Evolutionary conservation across 2,113 vertebrate genomes (phyloP).

Genomic region (Pagrus major): DNA sequence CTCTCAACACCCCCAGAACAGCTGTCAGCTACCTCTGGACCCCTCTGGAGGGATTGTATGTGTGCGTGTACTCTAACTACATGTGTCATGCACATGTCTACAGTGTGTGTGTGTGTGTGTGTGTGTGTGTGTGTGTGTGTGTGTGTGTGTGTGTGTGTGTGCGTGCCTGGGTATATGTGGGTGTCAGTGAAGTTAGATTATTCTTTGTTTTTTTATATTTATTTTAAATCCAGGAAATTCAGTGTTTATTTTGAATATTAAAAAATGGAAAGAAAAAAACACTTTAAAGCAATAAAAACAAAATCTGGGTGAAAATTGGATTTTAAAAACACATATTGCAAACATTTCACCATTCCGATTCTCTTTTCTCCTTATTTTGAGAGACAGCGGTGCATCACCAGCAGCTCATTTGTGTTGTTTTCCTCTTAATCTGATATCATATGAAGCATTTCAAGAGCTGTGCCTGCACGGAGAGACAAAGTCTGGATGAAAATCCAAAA

Average conservation of each 20-base stretch:
- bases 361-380: not conserved
- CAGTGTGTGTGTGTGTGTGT: conserved; percentile 17
- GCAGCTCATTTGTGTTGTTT: conserved; percentile 30
- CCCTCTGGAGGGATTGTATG: conserved; percentile 23
- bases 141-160: not conserved
- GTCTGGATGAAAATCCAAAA: not conserved
- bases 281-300: conserved; percentile 1
- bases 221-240: conserved; percentile 18
- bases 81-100: conserved; percentile 46
- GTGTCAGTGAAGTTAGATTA: conserved; percentile 9
- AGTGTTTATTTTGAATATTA: conserved; percentile 9
- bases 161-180: conserved; percentile 1
- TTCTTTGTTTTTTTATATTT: conserved; percentile 30
- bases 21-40: conserved; percentile 71
- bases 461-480: not conserved
- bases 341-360: conserved; percentile 11
- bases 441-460: not conserved
- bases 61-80: conserved; percentile 28
- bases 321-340: conserved; percentile 40
- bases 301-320: conserved; percentile 14
- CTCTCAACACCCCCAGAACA: conserved; percentile 56
- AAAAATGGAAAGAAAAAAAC: not conserved
- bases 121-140: not conserved
- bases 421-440: not conserved
- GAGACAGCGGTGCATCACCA: conserved; percentile 35